A percentile compares a stretch with the other conserved stretches of the same genome.
Conservation (phyloP, 2,797 vertebrate species). For the Lacerta viridis region DNA sequence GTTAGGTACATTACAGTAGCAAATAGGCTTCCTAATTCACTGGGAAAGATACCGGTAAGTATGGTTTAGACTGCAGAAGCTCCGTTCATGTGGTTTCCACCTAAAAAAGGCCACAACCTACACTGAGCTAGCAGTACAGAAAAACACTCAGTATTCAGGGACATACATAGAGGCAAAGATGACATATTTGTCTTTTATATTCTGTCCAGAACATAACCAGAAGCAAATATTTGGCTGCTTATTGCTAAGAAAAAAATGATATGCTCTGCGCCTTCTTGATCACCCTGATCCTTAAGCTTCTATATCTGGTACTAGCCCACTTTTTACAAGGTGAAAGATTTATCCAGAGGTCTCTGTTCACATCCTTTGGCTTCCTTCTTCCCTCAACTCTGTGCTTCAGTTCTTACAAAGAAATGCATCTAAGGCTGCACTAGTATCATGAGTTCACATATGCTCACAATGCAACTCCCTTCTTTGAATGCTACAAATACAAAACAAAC, state of each 20-base stretch:
- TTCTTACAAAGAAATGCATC: conserved; percentile 1
- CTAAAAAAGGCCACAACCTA: neutral
- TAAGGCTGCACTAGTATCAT: neutral
- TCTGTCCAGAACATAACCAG: neutral
- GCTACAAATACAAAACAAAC: neutral
- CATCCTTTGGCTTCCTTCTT: neutral
- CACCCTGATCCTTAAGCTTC: neutral
- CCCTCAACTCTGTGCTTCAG: neutral
- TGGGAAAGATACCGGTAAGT: conserved; percentile 23
- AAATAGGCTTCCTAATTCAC: conserved; percentile 43
- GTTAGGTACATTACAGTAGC: conserved; percentile 49
- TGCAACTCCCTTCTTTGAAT: neutral
- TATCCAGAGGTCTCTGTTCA: neutral
- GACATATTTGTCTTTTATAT: neutral
- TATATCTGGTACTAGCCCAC: neutral
- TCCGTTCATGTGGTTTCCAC: neutral
- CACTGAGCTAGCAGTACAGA: neutral
- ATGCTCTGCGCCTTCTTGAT: neutral
- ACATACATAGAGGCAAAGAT: neutral
- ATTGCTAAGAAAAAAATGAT: neutral
- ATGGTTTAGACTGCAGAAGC: neutral
- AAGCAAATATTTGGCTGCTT: neutral
- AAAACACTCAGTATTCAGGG: neutral
- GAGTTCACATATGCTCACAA: neutral
- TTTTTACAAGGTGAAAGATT: neutral